Conservation (phyloP, 2,113 vertebrate species). For the Pterophyllum scalare region DNA sequence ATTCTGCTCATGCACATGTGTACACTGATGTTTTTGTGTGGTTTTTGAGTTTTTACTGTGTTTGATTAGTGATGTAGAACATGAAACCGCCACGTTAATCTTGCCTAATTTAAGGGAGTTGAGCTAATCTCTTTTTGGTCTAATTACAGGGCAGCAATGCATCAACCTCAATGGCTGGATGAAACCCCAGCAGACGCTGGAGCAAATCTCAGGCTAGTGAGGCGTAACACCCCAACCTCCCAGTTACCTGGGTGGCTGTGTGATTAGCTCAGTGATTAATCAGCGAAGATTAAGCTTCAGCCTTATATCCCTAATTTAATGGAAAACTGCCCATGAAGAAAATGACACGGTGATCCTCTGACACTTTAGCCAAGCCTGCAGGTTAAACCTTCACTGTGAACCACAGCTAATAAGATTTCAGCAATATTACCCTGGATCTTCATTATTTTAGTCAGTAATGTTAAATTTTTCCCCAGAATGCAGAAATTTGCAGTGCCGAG, state of each 20-base stretch:
- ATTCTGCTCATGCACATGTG: neutral
- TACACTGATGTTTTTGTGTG: slow-evolving; percentile 17
- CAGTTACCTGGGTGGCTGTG: slow-evolving; percentile 38
- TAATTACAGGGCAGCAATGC: slow-evolving; percentile 53
- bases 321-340: slow-evolving; percentile 21
- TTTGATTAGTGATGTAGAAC: slow-evolving; percentile 21
- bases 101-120: slow-evolving; percentile 28
- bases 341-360: slow-evolving; percentile 16
- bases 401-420: neutral
- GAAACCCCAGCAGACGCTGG: neutral
- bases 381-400: slow-evolving; percentile 17
- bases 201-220: slow-evolving; percentile 1
- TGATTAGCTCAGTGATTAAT: slow-evolving; percentile 41
- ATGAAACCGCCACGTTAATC: slow-evolving; percentile 35
- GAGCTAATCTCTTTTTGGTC: slow-evolving; percentile 11
- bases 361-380: slow-evolving; percentile 26
- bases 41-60: slow-evolving; percentile 3
- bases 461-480: neutral
- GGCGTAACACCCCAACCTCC: neutral
- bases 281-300: slow-evolving; percentile 4
- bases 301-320: slow-evolving; percentile 12
- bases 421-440: neutral
- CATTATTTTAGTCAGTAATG: neutral
- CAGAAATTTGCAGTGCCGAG: neutral
- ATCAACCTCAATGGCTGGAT: slow-evolving; percentile 15